Evolutionary conservation across 2,797 vertebrate genomes (phyloP), one percentile per base, ranked within the genome.

Genomic region (Scolopax bukidnonensis): DNA sequence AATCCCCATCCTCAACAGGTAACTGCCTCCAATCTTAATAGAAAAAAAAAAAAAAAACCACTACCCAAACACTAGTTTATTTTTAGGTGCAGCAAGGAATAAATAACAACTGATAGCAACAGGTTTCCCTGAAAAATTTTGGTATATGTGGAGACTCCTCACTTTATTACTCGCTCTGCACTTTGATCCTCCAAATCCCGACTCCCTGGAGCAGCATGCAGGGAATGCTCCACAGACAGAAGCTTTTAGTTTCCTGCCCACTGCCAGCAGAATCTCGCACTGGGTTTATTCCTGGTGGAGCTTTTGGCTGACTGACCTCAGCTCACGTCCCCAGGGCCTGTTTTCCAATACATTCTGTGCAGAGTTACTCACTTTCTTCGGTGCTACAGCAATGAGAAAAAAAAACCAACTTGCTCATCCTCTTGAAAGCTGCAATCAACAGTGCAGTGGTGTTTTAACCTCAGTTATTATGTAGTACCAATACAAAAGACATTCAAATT

Each of bases 201-300:
- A n/a, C 45, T 36, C 79, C 50, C 16, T 9, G 16, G 47, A 95
- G 84, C 59, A 96, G 65, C 54, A 75, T 2, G 89, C 84, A 81
- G 91, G 59, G 87, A 95, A 96, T 75, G 82, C 79, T 93, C 59
- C n/a, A 84, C 59, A 79, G 87, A 86, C 63, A 88, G 84, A 83
- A 92, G 84, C 71, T 87, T 93, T 94, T 77, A 40, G 51, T 84
- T 38, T 86, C 43, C 76, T 69, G 41, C 56, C 77, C 59, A 54
- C 73, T 83, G 84, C 94, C 80, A 90, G 64, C 83, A 94, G 75
- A 94, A 87, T 78, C 79, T 77, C 13, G 0, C 89, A 82, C 82
- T 36, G 85, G 15, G 76, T 96, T 96, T 92, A 93, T 94, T 96
- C 93, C 87, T 93, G 89, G 87, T 70, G 80, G 71, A 68, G 75